A percentile compares a stretch with the other conserved stretches of the same genome.
Evolutionary conservation across 1,140 invertebrate genomes (phyloP).

Genomic region (Musca vetustissima): DNA sequence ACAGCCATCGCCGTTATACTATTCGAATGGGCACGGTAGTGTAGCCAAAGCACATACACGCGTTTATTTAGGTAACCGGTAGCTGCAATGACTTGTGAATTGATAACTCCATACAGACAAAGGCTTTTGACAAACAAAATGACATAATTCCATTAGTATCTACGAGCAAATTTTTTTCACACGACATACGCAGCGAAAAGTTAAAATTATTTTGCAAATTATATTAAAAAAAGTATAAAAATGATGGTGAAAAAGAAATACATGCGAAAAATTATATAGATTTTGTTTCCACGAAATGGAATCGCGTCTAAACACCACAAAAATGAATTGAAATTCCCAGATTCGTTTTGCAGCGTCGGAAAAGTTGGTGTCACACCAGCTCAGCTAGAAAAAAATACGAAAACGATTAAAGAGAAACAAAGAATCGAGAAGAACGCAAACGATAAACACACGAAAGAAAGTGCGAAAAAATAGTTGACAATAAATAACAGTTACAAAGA

Average conservation of each 20-base stretch:
- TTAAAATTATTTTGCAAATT: neutral
- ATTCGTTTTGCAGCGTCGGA: slow-evolving; percentile 8
- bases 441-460: neutral
- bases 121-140: slow-evolving; percentile 17
- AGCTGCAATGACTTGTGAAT: no score
- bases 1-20: no score
- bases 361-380: slow-evolving; percentile 14
- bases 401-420: neutral
- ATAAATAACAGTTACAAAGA: slow-evolving; percentile 7
- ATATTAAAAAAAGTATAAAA: neutral
- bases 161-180: slow-evolving; percentile 14
- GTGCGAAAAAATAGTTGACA: neutral
- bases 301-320: no score
- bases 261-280: no score
- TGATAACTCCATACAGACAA: neutral
- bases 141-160: slow-evolving; percentile 24
- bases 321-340: neutral
- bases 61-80: no score
- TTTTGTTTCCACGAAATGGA: no score
- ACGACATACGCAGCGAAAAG: slow-evolving; percentile 2
- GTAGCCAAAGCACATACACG: no score
- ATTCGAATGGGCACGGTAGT: no score
- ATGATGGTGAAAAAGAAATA: neutral
- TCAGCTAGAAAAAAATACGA: slow-evolving; percentile 4
- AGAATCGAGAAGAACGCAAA: no score